These are phyloP conservation scores for Listrodromus nycthemerus DNA, from an alignment of 2,888 invertebrate genomes.

Conservation along the genomic window DNA sequence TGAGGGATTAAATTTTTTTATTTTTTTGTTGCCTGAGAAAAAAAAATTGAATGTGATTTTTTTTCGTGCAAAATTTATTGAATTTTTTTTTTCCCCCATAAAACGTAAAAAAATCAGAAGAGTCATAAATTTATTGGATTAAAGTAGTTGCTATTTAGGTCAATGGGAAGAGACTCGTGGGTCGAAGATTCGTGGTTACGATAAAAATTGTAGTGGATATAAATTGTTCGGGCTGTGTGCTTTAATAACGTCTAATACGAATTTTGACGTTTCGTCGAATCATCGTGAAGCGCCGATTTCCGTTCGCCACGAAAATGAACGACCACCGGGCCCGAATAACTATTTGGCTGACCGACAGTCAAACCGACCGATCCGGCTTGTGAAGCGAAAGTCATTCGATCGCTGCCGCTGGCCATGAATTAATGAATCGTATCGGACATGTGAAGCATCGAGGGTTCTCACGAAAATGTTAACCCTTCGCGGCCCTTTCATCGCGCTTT, in stretches of 20 bases:
- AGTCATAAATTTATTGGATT: neutral
- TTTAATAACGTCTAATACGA: constrained; percentile 33
- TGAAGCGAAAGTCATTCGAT: constrained; percentile 74
- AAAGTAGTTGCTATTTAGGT: neutral
- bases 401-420: constrained; percentile 61
- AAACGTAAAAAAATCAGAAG: neutral
- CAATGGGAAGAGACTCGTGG: neutral
- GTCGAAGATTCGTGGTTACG: constrained; percentile 16
- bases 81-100: neutral
- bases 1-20: too few species aligned
- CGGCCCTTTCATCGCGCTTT: neutral
- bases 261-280: constrained; percentile 69
- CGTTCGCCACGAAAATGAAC: constrained; percentile 59
- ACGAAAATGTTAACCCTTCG: neutral
- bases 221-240: constrained; percentile 8
- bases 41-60: too few species aligned
- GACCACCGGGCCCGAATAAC: constrained; percentile 55
- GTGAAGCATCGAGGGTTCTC: constrained; percentile 1
- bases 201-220: constrained; percentile 15
- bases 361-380: constrained; percentile 71
- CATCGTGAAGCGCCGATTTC: constrained; percentile 65
- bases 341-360: constrained; percentile 64
- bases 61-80: too few species aligned
- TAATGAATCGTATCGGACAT: constrained; percentile 71
- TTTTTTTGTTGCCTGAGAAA: too few species aligned